phyloP scores from a whole-genome alignment of 2,888 invertebrate species.

The Diploptera punctata region DNA sequence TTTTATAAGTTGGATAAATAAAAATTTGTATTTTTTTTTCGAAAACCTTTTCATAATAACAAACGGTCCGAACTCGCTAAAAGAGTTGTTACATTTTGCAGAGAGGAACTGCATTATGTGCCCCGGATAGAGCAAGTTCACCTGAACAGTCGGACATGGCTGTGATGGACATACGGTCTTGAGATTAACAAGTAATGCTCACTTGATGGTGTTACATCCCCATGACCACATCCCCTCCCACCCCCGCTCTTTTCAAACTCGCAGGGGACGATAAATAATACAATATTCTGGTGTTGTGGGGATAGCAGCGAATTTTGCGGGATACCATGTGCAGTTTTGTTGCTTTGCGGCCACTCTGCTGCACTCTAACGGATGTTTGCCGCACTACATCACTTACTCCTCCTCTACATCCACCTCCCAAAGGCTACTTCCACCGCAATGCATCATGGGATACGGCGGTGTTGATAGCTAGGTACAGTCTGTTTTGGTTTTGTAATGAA shows the following conservation, averaged over 20 bases:
- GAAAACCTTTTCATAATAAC: too few relatives aligned
- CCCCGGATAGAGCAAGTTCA: too few relatives aligned
- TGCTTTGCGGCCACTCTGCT: conserved; percentile 6
- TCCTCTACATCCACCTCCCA: not conserved
- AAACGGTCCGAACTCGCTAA: too few relatives aligned
- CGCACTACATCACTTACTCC: conserved; percentile 12
- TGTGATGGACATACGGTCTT: not conserved
- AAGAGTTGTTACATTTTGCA: too few relatives aligned
- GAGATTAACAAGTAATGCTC: not conserved
- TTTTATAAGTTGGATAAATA: too few relatives aligned
- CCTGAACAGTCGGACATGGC: too few relatives aligned
- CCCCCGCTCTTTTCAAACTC: too few relatives aligned
- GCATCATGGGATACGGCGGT: conserved; percentile 8
- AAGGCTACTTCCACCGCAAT: conserved; percentile 14
- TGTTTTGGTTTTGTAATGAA: conserved; percentile 7
- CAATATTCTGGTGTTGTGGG: not conserved
- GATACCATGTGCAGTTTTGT: not conserved
- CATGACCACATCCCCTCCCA: too few relatives aligned
- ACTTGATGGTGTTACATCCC: not conserved
- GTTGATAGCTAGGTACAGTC: conserved; percentile 8
- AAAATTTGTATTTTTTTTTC: too few relatives aligned
- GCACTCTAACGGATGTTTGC: conserved; percentile 12
- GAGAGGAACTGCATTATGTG: too few relatives aligned
- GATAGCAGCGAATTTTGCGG: conserved; percentile 5
- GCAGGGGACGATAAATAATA: not conserved